Evolutionary conservation across 2,113 vertebrate genomes (phyloP).

Genomic region (Spea multiplicata): DNA sequence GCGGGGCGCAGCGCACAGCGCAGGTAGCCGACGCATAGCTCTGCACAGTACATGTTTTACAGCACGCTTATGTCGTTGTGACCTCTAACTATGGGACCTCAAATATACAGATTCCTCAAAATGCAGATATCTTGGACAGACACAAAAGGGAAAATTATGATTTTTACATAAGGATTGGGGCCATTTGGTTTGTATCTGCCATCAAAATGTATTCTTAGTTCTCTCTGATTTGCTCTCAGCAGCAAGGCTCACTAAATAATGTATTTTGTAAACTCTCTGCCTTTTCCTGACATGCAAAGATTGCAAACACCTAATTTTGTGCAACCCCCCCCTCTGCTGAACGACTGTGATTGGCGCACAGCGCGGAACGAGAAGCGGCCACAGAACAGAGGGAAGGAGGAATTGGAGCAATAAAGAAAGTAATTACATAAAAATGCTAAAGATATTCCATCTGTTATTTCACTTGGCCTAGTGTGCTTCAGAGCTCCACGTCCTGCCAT

Average conservation of each 20-base stretch:
- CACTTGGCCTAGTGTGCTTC: conserved; percentile 65
- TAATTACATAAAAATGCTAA: conserved; percentile 83
- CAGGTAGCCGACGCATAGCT: no score
- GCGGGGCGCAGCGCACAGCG: no score
- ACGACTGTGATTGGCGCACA: conserved; percentile 21
- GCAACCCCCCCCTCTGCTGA: not conserved
- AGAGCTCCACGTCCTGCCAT: conserved; percentile 60
- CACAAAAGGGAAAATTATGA: no score
- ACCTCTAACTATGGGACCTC: no score
- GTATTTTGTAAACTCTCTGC: conserved; percentile 22
- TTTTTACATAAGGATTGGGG: no score
- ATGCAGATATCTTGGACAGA: no score
- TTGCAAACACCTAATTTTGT: conserved; percentile 5
- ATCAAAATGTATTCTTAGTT: no score
- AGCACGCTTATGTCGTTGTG: no score
- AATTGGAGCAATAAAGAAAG: conserved; percentile 65
- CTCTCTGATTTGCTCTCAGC: no score
- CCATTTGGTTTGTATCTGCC: no score
- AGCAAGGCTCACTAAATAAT: not conserved
- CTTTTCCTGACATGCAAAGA: not conserved
- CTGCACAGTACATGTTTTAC: no score
- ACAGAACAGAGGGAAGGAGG: conserved; percentile 13
- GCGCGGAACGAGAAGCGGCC: conserved; percentile 4
- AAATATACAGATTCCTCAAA: no score
- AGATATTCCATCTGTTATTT: conserved; percentile 71